Base-by-base conservation (phyloP, 2,797 vertebrate genomes). In the Nothura maculosa region DNA sequence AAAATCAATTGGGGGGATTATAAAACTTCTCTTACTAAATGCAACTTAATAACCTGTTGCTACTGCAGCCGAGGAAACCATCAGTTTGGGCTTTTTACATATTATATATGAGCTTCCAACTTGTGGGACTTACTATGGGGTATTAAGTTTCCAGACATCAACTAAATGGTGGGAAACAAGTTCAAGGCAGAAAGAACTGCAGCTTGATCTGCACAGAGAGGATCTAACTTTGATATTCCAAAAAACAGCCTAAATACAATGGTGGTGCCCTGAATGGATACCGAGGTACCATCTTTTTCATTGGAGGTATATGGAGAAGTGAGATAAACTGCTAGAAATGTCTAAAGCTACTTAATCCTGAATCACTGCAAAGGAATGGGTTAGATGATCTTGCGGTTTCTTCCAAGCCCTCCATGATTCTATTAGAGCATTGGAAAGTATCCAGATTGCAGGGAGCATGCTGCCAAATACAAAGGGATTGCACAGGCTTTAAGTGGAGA, bases 291-390 rank as follows among this genome's bases (percentile, higher is more conserved):
- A 32, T 82, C 9, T 19, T 90, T 40, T 80, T 74, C 78, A 80
- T 57, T 54, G 25, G 11, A 85, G 61, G 21, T 32, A 30, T 4
- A 77, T 1, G 32, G 50, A 82, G 32, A 86, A 43, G 89, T 24
- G 47, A 91, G 47, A 85, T 5, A 67, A 86, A 87, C 68, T 77
- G 52, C 34, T 57, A 48, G 47, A 61, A 87, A 85, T 32, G 9
- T 70, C 86, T 80, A 32, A 74, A 67, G n/a, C 78, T 77, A 70
- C 52, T 89, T 66, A 70, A 90, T 36, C 64, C 63, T 76, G 60
- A 90, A 76, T 80, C 89, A 92, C 52, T 67, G 25, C n/a, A 77
- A 80, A 87, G 78, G 79, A 90, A 85, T n/a, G 48, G 81, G 74
- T 90, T 70, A 87, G 72, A 78, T 64, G 92, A 94, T 52, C 72